A percentile compares a stretch with the other conserved stretches of the same genome.
Evolutionary conservation across 2,113 vertebrate genomes (phyloP).

Genomic region (Psammodynastes pulverulentus): DNA sequence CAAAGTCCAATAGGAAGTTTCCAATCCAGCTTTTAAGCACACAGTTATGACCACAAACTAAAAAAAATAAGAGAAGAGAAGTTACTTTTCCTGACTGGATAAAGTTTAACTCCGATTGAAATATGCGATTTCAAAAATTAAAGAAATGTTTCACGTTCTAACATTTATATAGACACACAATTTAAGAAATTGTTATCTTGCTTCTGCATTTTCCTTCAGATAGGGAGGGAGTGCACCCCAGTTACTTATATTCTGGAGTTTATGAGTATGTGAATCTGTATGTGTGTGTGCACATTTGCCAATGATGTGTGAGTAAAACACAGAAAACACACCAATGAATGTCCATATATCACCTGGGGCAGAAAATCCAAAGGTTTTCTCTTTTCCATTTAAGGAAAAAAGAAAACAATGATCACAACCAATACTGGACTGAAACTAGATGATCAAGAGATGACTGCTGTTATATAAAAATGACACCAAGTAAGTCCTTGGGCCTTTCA

Average conservation of each 20-base stretch:
- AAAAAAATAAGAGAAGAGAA: conserved; percentile 53
- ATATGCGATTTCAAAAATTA: not conserved
- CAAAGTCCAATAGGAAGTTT: conserved; percentile 97
- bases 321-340: not conserved
- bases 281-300: not conserved
- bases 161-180: not conserved
- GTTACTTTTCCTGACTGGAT: conserved; percentile 9
- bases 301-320: not conserved
- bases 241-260: not conserved
- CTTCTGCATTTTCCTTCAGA: not conserved
- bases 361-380: not conserved
- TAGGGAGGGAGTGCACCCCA: not conserved
- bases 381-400: not conserved
- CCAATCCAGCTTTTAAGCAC: conserved; percentile 95
- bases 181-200: not conserved
- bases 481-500: not conserved
- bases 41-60: conserved; percentile 99
- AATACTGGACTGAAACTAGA: not conserved
- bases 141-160: not conserved
- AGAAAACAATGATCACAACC: not conserved
- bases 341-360: not conserved
- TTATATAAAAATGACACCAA: not conserved
- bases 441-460: not conserved
- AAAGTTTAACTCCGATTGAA: not conserved
- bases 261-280: not conserved